These are phyloP conservation scores for Tiliacea citrago DNA, from an alignment of 2,888 invertebrate species.

Conservation along the genomic window DNA sequence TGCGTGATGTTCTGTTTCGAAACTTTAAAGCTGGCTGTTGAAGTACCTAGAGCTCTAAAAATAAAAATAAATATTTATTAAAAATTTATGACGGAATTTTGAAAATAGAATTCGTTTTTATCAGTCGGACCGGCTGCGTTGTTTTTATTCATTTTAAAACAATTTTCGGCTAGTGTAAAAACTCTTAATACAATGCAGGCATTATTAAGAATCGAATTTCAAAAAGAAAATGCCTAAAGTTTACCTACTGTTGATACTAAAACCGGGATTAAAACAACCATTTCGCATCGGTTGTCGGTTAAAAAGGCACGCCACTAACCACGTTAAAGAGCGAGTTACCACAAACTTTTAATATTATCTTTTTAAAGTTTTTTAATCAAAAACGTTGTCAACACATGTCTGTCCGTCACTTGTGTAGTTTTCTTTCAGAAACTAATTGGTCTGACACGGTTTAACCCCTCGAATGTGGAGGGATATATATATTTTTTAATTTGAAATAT, in stretches of 20 bases:
- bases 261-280: constrained; percentile 37
- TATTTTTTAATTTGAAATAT: constrained; percentile 81
- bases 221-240: not conserved
- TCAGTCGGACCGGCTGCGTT: too few species aligned
- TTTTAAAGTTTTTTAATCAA: constrained; percentile 77
- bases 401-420: constrained; percentile 81
- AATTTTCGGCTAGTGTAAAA: not conserved
- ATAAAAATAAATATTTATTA: not conserved
- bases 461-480: constrained; percentile 71
- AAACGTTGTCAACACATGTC: constrained; percentile 83
- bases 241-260: not conserved
- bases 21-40: constrained; percentile 58
- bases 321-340: constrained; percentile 58
- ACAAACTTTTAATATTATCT: constrained; percentile 70
- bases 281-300: constrained; percentile 30
- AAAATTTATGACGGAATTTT: not conserved
- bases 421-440: constrained; percentile 89
- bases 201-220: too few species aligned
- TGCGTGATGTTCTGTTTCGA: constrained; percentile 61
- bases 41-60: constrained; percentile 23
- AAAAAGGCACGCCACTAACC: constrained; percentile 50
- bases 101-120: constrained; percentile 17
- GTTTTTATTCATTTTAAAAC: not conserved
- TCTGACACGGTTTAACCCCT: constrained; percentile 85
- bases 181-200: not conserved